Percentiles rank a stretch among this genome's conserved stretches.
Conservation (phyloP, 30 jellyfish, hydroid and myxozoan species). For the Hydractinia echinata region DNA sequence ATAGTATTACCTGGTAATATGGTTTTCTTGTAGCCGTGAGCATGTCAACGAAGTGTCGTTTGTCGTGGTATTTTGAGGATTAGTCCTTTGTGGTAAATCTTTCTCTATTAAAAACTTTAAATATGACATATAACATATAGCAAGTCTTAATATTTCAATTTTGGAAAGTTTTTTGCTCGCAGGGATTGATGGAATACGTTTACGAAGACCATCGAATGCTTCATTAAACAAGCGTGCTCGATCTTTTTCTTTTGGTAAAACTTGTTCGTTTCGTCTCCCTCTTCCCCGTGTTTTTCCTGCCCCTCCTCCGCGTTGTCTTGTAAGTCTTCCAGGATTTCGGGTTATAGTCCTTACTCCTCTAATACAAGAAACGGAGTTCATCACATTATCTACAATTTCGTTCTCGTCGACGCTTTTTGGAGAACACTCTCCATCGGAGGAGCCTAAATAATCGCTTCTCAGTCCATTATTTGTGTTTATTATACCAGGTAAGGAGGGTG, state of each 20-base stretch:
- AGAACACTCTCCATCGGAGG: conserved; percentile 13
- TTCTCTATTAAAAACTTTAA: conserved; percentile 43
- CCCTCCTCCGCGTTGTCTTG: neutral
- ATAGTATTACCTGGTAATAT: too few relatives aligned
- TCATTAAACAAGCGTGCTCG: conserved; percentile 61
- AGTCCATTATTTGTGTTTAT: neutral
- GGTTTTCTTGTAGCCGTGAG: too few relatives aligned
- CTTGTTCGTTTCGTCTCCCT: conserved; percentile 55
- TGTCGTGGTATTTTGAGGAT: too few relatives aligned
- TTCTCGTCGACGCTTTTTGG: neutral
- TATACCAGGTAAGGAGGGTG: neutral
- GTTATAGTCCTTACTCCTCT: conserved; percentile 7
- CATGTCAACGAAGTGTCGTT: too few relatives aligned
- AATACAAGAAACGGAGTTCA: neutral
- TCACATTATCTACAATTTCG: neutral
- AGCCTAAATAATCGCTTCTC: neutral
- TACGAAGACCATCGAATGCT: conserved; percentile 68
- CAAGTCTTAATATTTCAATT: conserved; percentile 66
- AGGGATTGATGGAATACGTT: conserved; percentile 75
- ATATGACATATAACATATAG: conserved; percentile 75
- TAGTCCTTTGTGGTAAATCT: neutral
- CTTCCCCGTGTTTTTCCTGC: conserved; percentile 38
- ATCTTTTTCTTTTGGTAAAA: conserved; percentile 69
- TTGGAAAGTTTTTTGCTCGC: conserved; percentile 65
- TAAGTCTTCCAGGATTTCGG: conserved; percentile 12